These are phyloP conservation scores for Hirtodrosophila trivittata DNA, from an alignment of 2,888 invertebrate genomes.

Conservation along the genomic window DNA sequence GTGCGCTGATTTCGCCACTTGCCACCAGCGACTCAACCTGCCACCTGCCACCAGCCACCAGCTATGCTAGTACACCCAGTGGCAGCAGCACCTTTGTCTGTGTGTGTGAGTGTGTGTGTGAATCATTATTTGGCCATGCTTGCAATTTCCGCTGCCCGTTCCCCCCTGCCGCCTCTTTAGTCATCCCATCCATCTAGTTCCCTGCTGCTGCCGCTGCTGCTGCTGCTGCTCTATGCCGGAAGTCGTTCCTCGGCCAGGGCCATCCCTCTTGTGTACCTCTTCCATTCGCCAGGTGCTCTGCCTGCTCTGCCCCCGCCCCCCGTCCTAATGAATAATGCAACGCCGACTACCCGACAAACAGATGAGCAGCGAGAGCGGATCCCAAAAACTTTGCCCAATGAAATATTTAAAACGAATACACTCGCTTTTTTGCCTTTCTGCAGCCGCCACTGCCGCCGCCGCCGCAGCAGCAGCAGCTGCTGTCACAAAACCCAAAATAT, in stretches of 20 bases:
- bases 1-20: constrained; percentile 66
- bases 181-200: constrained; percentile 45
- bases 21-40: constrained; percentile 1
- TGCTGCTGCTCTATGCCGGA: constrained; percentile 49
- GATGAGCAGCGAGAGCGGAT: constrained; percentile 55
- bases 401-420: constrained; percentile 72
- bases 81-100: constrained; percentile 22
- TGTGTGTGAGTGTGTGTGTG: constrained; percentile 31
- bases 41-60: background rate
- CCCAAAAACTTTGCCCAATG: constrained; percentile 65
- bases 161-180: background rate
- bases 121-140: constrained; percentile 75
- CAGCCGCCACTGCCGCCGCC: constrained; percentile 4
- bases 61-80: background rate
- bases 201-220: background rate
- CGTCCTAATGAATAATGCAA: constrained; percentile 58
- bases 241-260: constrained; percentile 39
- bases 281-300: constrained; percentile 21
- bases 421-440: constrained; percentile 18
- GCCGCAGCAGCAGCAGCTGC: constrained; percentile 1
- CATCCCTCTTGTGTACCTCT: constrained; percentile 3
- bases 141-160: constrained; percentile 65
- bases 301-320: no score
- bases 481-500: background rate
- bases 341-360: constrained; percentile 50